These are phyloP conservation scores for Argyrosomus japonicus DNA, from an alignment of 2,113 vertebrate species.

Conservation along the genomic window DNA sequence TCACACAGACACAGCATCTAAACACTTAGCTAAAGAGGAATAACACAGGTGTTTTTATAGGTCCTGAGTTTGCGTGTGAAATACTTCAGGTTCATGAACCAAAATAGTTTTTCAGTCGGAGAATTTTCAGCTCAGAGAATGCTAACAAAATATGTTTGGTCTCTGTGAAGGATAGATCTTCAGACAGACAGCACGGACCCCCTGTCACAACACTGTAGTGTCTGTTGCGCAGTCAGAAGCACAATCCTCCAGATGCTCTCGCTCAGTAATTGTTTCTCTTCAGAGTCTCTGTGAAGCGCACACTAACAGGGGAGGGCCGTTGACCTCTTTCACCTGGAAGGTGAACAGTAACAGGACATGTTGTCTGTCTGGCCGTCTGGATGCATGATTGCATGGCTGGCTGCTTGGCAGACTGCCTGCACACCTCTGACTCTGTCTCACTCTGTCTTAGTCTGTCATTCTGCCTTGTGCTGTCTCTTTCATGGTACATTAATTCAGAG, in stretches of 20 bases:
- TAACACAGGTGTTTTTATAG: constrained; percentile 38
- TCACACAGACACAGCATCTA: constrained; percentile 33
- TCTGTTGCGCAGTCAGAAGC: constrained; percentile 50
- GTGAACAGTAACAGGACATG: constrained; percentile 59
- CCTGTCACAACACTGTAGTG: constrained; percentile 34
- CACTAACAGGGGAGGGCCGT: constrained; percentile 21
- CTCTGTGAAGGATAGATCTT: constrained; percentile 19
- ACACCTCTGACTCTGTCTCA: constrained; percentile 50
- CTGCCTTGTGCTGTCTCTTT: constrained; percentile 29
- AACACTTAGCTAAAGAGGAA: constrained; percentile 25
- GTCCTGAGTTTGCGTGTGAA: constrained; percentile 45
- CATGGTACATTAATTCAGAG: constrained; percentile 9
- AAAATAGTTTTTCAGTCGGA: constrained; percentile 16
- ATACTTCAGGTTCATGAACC: constrained; percentile 28
- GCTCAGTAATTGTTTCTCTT: constrained; percentile 25
- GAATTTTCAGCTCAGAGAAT: constrained; percentile 10
- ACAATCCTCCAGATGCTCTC: constrained; percentile 34
- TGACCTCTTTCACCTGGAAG: constrained; percentile 68
- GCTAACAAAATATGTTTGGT: constrained; percentile 1
- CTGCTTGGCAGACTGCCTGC: constrained; percentile 51
- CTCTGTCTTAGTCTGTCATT: constrained; percentile 16
- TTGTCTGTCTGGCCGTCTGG: constrained; percentile 67
- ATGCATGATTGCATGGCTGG: constrained; percentile 63
- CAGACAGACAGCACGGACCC: constrained; percentile 24
- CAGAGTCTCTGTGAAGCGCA: constrained; percentile 8